These are phyloP conservation scores for Leptothorax acervorum DNA, from an alignment of 2,888 invertebrate genomes.

Conservation along the genomic window DNA sequence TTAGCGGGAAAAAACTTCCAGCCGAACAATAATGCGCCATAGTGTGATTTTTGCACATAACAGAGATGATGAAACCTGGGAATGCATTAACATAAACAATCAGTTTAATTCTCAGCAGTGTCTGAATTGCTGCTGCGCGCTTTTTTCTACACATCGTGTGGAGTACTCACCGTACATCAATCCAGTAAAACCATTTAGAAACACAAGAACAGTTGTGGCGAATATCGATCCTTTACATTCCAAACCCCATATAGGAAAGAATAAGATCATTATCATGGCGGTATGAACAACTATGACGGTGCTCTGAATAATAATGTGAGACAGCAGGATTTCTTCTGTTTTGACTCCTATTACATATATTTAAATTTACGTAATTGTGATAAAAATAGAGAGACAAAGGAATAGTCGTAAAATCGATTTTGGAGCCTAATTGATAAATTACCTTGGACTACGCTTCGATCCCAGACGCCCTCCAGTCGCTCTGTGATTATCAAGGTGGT, in stretches of 20 bases:
- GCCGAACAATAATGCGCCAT: conserved; percentile 94
- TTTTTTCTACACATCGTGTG: conserved; percentile 1
- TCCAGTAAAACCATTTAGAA: conserved; percentile 92
- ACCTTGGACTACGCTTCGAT: conserved; percentile 92
- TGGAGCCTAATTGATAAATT: neutral
- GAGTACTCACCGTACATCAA: conserved; percentile 91
- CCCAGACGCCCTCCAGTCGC: conserved; percentile 94
- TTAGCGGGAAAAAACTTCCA: conserved; percentile 96
- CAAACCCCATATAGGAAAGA: conserved; percentile 88
- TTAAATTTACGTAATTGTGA: neutral
- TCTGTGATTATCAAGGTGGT: conserved; percentile 93
- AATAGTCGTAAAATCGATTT: neutral
- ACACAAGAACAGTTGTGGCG: conserved; percentile 88
- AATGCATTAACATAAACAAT: conserved; percentile 15
- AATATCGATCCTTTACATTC: conserved; percentile 88
- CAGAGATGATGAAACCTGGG: conserved; percentile 92
- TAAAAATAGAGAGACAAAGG: too few relatives aligned
- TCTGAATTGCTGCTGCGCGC: conserved; percentile 4
- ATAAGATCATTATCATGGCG: conserved; percentile 88
- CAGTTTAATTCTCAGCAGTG: neutral
- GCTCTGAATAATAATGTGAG: conserved; percentile 92
- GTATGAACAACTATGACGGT: conserved; percentile 91
- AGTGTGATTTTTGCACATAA: conserved; percentile 92
- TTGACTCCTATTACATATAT: conserved; percentile 88
- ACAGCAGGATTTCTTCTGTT: conserved; percentile 92